A percentile compares a stretch with the other conserved stretches of the same genome.
These are phyloP conservation scores for Pipistrellus kuhlii DNA, from an alignment of 2,797 vertebrate genomes.

Conservation along the genomic window DNA sequence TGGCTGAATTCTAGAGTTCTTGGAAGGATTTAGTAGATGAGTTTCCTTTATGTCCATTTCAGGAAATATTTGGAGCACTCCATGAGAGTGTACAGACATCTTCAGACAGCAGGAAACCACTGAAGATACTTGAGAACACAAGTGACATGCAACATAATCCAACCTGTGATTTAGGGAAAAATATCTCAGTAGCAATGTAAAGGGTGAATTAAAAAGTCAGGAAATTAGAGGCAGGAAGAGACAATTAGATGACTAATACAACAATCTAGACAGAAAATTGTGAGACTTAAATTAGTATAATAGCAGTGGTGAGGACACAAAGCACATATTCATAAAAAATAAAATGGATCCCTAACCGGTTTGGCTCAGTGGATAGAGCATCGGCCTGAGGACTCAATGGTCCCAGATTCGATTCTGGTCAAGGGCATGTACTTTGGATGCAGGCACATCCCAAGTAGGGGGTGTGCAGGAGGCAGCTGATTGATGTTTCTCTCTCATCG, in stretches of 20 bases:
- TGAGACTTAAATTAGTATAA: constrained; percentile 18
- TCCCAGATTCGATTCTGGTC: too few species aligned
- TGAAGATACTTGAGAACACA: constrained; percentile 2
- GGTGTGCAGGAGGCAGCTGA: too few species aligned
- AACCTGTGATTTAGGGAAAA: not conserved
- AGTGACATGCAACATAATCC: not conserved
- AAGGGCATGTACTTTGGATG: too few species aligned
- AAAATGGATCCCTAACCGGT: not conserved
- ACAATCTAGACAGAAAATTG: not conserved
- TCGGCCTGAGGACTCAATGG: too few species aligned
- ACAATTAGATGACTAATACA: not conserved
- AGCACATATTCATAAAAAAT: not conserved
- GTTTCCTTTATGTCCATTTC: not conserved
- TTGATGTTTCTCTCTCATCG: too few species aligned
- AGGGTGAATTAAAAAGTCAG: not conserved
- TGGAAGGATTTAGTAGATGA: not conserved
- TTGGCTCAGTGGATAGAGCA: too few species aligned
- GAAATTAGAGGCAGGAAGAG: not conserved
- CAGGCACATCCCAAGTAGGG: too few species aligned
- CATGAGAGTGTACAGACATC: not conserved
- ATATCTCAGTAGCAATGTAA: not conserved
- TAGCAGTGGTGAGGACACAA: not conserved
- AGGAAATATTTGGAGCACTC: not conserved
- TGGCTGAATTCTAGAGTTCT: constrained; percentile 12
- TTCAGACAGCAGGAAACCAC: not conserved